Base-by-base conservation (phyloP, 1,140 invertebrate species). In the Nymphalis io region DNA sequence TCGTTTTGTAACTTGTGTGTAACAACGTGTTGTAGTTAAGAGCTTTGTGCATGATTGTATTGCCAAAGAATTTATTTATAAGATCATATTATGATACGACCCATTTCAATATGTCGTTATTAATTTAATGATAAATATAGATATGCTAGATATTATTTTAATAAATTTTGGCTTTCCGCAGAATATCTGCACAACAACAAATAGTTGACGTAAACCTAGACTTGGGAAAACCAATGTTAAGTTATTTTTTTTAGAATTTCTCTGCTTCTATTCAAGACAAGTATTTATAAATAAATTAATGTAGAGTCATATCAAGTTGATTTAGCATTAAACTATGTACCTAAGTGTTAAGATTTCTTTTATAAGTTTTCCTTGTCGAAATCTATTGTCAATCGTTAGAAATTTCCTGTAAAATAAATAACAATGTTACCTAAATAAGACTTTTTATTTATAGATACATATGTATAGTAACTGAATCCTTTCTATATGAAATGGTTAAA, bases 371-470 rank as follows among this genome's bases (percentile, higher is more conserved):
- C 85, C 85, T 79, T 73, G 79, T 84, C 79, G 83, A 82, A 83
- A 85, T 87, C 83, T 87, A 89, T 88, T 85, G 88, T 91, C 85
- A 89, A 89, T 85, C 87, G 86, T 91, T 91, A 91, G 89, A 82
- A 81, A 80, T 83, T 87, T 89, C 87, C 84, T 88, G 86, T 91
- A 89, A 91, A 89, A 80, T 88, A 88, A 90, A 88, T 89, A 79
- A 88, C 84, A 89, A 89, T 89, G 88, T 90, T 89, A 91, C 87
- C 83, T 85, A 83, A 87, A 57, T 4, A 23, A 27, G 48, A 21
- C 20, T 23, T 53, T 53, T 53, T 1, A 21, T 53, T 21, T 23
- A 21, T 53, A 53, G 0, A n/a, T 42, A 44, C 4, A n/a, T 12
- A 42, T 15, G 2, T 42, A 42, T 15, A 1, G 11, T 15, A 42